Evolutionary conservation across 2,113 vertebrate species (phyloP).

Genomic region (Scomber scombrus): DNA sequence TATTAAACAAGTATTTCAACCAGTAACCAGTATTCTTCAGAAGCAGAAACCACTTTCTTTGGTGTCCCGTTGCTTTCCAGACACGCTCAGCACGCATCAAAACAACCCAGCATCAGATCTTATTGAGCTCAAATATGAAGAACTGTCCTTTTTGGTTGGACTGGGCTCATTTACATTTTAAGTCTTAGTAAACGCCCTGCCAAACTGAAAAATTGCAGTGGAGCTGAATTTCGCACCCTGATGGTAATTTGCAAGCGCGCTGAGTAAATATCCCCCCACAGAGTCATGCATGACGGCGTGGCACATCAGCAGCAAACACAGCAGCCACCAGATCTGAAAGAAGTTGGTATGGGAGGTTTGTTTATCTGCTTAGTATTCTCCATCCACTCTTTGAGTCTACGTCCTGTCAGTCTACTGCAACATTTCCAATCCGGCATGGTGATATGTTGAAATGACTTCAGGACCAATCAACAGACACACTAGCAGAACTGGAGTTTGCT

Average conservation of each 20-base stretch:
- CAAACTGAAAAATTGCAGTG: background rate
- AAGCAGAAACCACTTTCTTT: no score
- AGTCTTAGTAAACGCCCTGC: background rate
- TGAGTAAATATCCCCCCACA: slow-evolving; percentile 18
- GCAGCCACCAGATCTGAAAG: slow-evolving; percentile 17
- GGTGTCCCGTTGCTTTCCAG: no score
- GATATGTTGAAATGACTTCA: slow-evolving; percentile 48
- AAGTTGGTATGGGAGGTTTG: slow-evolving; percentile 1
- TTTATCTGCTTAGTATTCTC: slow-evolving; percentile 45
- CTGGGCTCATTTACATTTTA: background rate
- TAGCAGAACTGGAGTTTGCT: slow-evolving; percentile 8
- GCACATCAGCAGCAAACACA: slow-evolving; percentile 4
- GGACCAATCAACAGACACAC: slow-evolving; percentile 15
- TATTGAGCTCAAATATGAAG: background rate
- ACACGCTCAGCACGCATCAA: background rate
- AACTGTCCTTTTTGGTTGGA: background rate
- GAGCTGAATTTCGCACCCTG: slow-evolving; percentile 9
- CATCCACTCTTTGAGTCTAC: slow-evolving; percentile 23
- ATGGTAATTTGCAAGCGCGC: background rate
- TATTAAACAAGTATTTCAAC: no score
- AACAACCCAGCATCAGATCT: slow-evolving; percentile 4
- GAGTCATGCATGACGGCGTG: background rate
- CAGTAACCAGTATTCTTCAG: no score
- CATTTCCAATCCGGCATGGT: slow-evolving; percentile 35
- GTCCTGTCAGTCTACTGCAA: slow-evolving; percentile 43